Conservation (phyloP, 2,888 invertebrate species). For the Pristionchus arcanus region DNA sequence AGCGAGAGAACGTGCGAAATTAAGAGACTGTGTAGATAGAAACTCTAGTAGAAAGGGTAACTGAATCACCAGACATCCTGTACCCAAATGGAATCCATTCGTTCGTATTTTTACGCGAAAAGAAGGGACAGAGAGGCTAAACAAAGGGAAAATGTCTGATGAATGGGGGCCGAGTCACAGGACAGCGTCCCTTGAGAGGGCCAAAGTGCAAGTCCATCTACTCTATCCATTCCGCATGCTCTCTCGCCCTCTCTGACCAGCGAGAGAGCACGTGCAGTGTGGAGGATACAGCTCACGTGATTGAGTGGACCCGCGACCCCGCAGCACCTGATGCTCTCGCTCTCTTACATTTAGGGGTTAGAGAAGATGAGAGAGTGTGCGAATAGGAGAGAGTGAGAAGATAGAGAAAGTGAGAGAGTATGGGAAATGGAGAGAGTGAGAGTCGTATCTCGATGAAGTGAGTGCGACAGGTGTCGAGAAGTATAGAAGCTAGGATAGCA, state of each 20-base stretch:
- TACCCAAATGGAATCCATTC: no score
- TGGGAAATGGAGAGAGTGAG: background rate
- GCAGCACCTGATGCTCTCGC: background rate
- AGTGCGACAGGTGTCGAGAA: background rate
- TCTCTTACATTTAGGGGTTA: no score
- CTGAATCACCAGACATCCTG: background rate
- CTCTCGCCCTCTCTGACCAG: background rate
- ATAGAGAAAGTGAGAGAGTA: background rate
- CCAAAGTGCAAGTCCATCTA: conserved; percentile 10
- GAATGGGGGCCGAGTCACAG: background rate
- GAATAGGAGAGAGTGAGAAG: background rate
- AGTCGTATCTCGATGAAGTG: background rate
- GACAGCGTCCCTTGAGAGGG: background rate
- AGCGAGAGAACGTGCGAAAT: no score
- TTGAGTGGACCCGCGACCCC: background rate
- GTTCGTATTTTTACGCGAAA: no score
- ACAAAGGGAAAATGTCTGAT: background rate
- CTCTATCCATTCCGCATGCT: background rate
- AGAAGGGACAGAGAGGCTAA: background rate
- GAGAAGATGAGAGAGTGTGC: background rate
- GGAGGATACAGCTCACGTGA: background rate
- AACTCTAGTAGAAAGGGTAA: background rate
- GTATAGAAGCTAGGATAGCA: background rate
- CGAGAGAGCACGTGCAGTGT: background rate
- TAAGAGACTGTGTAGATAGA: background rate